Conservation (phyloP, 2,888 invertebrate species). For the Drosophila diplacantha region DNA sequence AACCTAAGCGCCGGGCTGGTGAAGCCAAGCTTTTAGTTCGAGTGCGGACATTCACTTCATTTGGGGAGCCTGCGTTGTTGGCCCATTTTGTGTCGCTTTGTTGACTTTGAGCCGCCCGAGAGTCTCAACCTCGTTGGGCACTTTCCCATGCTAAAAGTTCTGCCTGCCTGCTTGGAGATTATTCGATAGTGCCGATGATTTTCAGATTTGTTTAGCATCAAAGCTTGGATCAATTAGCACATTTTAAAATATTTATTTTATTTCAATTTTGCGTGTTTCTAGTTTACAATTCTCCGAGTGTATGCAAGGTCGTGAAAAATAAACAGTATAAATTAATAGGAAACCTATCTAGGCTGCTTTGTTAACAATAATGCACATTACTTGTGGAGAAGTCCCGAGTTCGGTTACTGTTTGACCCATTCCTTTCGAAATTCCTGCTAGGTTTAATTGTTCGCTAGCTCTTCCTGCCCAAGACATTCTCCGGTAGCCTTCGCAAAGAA, state of each 20-base stretch:
- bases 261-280: too few species aligned
- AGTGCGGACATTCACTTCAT: slow-evolving; percentile 46
- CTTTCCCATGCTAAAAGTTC: slow-evolving; percentile 12
- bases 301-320: neutral
- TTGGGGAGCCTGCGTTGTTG: slow-evolving; percentile 10
- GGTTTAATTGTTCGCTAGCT: neutral
- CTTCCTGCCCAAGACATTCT: neutral
- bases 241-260: slow-evolving; percentile 1
- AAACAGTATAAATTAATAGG: neutral
- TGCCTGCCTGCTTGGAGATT: neutral
- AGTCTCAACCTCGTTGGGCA: slow-evolving; percentile 34
- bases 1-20: slow-evolving; percentile 58
- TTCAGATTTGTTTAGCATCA: neutral
- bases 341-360: neutral
- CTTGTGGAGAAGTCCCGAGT: neutral
- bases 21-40: slow-evolving; percentile 42
- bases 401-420: neutral
- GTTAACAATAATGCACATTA: neutral
- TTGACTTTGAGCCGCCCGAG: slow-evolving; percentile 31
- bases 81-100: slow-evolving; percentile 26
- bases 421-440: slow-evolving; percentile 2
- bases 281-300: too few species aligned
- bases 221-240: slow-evolving; percentile 24
- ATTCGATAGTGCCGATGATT: neutral
- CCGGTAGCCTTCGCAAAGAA: neutral